These are phyloP conservation scores for Thalassophryne amazonica DNA, from an alignment of 2,797 vertebrate genomes.

Conservation along the genomic window DNA sequence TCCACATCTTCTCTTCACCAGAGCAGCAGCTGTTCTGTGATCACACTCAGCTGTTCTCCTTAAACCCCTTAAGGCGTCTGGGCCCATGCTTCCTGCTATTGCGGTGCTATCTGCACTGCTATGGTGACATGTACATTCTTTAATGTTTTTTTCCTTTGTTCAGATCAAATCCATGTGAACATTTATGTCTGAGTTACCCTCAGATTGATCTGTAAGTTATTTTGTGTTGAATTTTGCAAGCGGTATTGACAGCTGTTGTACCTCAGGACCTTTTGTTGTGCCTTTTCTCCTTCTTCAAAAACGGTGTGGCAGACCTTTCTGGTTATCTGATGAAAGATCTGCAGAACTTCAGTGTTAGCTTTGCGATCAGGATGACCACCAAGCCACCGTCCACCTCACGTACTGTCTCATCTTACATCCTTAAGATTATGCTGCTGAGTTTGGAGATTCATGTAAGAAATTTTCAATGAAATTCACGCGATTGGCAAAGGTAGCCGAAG, in stretches of 20 bases:
- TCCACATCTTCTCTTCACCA: not conserved
- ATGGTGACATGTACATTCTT: not conserved
- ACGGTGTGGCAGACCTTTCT: not conserved
- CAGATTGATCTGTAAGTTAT: not conserved
- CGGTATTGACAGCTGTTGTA: conserved; percentile 51
- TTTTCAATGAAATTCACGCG: no score
- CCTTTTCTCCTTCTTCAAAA: conserved; percentile 54
- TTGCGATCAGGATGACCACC: no score
- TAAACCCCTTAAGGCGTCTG: no score
- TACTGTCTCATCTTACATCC: no score
- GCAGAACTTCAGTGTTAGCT: no score
- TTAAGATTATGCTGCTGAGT: no score
- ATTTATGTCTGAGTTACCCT: not conserved
- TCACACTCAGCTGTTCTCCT: no score
- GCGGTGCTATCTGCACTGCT: conserved; percentile 14
- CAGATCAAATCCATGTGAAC: not conserved
- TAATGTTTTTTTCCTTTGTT: not conserved
- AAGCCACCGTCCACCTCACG: no score
- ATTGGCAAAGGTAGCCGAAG: no score
- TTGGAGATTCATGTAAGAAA: no score
- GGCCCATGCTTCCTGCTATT: conserved; percentile 1
- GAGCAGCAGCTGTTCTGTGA: no score
- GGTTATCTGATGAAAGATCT: conserved; percentile 9
- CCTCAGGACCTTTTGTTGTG: conserved; percentile 75
- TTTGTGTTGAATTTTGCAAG: conserved; percentile 43